A percentile compares a stretch with the other conserved stretches of the same genome.
phyloP scores from a whole-genome alignment of 2,888 invertebrate species.

The Plemyria rubiginata region DNA sequence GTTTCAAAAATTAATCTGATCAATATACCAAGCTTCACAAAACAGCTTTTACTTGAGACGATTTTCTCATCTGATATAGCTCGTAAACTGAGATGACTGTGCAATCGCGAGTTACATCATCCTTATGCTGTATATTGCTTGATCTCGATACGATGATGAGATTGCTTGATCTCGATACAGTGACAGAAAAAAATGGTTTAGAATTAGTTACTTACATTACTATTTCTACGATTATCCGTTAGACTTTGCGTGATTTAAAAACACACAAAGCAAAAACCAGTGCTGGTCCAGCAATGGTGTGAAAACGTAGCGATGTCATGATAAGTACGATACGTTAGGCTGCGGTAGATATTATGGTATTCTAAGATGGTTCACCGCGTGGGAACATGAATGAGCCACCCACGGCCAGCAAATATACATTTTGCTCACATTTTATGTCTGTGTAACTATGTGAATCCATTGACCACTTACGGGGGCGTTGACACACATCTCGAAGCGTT shows the following conservation, averaged over 20 bases:
- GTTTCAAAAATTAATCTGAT: background rate
- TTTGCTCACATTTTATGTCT: constrained; percentile 24
- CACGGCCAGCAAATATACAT: constrained; percentile 20
- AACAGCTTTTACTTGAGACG: background rate
- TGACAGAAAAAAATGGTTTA: background rate
- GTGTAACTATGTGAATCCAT: constrained; percentile 22
- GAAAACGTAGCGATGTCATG: background rate
- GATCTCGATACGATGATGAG: no score
- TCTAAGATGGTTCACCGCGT: constrained; percentile 27
- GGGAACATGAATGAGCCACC: constrained; percentile 49
- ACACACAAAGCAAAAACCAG: background rate
- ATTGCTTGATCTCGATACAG: background rate
- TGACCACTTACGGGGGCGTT: constrained; percentile 36
- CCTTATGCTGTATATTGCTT: background rate
- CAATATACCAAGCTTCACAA: background rate
- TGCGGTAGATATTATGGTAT: constrained; percentile 7
- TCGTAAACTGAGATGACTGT: background rate
- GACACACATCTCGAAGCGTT: constrained; percentile 26
- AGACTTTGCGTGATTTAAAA: background rate
- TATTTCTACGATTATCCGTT: background rate
- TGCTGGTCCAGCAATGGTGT: constrained; percentile 5
- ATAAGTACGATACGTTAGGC: background rate
- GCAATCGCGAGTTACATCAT: background rate
- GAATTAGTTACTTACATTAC: background rate
- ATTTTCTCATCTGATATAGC: background rate